Evolutionary conservation across 37 sponge, comb jelly and placozoan genomes (phyloP).

Genomic region (Oscarella lobularis): DNA sequence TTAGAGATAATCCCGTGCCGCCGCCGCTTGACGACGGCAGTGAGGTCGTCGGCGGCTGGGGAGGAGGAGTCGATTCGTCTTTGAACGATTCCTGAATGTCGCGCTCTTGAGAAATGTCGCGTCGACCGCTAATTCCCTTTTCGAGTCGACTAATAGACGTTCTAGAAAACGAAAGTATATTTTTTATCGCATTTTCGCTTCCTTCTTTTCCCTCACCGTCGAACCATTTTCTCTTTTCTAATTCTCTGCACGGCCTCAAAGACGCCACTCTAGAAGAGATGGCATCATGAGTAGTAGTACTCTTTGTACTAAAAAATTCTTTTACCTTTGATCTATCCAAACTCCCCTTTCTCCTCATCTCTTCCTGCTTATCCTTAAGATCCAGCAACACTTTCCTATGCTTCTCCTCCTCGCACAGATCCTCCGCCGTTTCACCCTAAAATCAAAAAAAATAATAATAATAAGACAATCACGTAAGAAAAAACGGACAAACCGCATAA

Average conservation of each 20-base stretch:
- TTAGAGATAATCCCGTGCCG: neutral
- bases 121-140: neutral
- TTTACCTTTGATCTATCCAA: neutral
- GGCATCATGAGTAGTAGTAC: too few species aligned
- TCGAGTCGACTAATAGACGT: neutral
- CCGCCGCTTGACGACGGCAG: neutral
- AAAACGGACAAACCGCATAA: neutral
- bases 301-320: too few species aligned
- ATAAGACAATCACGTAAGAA: neutral
- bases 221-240: neutral
- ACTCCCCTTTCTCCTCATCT: neutral
- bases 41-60: too few species aligned
- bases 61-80: neutral
- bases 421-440: neutral
- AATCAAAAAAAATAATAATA: neutral
- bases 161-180: neutral
- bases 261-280: neutral
- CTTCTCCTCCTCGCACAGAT: neutral
- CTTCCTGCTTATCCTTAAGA: neutral
- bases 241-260: neutral
- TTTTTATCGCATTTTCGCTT: neutral
- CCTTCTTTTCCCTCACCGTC: too few species aligned
- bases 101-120: neutral
- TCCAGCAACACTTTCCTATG: neutral
- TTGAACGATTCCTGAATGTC: conserved; percentile 1